Percentiles rank a stretch among this genome's conserved stretches.
phyloP scores from a whole-genome alignment of 2,888 invertebrate species.

The Adelphocoris suturalis region DNA sequence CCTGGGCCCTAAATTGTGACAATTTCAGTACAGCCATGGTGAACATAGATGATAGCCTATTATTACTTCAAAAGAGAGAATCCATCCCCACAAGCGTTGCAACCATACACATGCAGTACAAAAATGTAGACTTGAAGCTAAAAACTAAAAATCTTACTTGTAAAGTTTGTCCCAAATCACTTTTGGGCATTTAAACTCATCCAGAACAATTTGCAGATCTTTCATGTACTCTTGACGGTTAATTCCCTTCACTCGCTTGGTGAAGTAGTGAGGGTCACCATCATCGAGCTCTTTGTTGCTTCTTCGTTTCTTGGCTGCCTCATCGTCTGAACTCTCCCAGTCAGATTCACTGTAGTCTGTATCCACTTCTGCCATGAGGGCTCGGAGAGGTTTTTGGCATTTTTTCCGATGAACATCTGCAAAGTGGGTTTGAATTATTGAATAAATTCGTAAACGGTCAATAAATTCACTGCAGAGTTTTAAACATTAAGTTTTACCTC shows the following conservation, averaged over 20 bases:
- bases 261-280: constrained; percentile 82
- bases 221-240: constrained; percentile 78
- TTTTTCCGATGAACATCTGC: constrained; percentile 1
- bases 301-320: constrained; percentile 66
- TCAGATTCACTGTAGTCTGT: constrained; percentile 69
- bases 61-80: background rate
- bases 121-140: too few species aligned
- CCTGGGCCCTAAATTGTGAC: too few species aligned
- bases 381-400: constrained; percentile 15
- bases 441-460: too few species aligned
- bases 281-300: constrained; percentile 83
- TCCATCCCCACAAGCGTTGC: background rate
- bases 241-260: constrained; percentile 83
- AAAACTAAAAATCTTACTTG: constrained; percentile 81
- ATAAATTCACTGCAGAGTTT: too few species aligned
- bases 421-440: background rate
- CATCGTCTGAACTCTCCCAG: constrained; percentile 73
- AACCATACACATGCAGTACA: background rate
- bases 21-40: too few species aligned
- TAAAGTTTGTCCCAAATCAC: constrained; percentile 88
- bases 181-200: constrained; percentile 84
- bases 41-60: background rate
- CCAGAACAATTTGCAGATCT: constrained; percentile 82
- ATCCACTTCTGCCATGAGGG: constrained; percentile 1
- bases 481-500: too few species aligned